These are phyloP conservation scores for Polydrusus tereticollis DNA, from an alignment of 2,888 invertebrate genomes.

Conservation along the genomic window DNA sequence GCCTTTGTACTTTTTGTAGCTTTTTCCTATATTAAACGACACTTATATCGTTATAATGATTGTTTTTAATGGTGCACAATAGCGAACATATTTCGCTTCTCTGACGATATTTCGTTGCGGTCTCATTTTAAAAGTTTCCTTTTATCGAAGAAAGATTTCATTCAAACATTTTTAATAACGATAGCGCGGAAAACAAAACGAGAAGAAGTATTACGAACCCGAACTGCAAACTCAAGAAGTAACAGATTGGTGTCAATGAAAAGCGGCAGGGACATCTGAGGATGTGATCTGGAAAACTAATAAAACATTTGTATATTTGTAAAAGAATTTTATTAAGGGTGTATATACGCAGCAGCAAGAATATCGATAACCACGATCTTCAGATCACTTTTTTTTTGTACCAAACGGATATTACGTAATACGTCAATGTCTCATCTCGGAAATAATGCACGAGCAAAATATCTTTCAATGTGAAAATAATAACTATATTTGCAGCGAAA, in stretches of 20 bases:
- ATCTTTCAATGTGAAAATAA: conserved; percentile 20
- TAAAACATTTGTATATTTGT: conserved; percentile 35
- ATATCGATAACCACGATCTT: no score
- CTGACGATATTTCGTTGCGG: neutral
- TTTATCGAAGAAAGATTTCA: conserved; percentile 28
- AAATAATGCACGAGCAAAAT: neutral
- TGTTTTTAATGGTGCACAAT: neutral
- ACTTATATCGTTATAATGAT: no score
- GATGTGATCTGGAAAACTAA: conserved; percentile 26
- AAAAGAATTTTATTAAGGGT: no score
- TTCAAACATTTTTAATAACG: conserved; percentile 37
- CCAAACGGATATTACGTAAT: no score
- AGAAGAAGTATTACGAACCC: conserved; percentile 24
- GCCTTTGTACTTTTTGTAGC: no score
- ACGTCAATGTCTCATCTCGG: neutral
- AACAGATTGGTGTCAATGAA: conserved; percentile 38
- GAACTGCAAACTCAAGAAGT: conserved; percentile 22
- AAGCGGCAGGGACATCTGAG: conserved; percentile 19
- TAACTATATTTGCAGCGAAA: conserved; percentile 20
- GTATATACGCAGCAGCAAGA: no score
- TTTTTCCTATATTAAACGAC: no score
- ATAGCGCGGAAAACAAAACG: conserved; percentile 13
- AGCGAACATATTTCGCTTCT: conserved; percentile 10
- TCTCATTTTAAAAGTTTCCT: conserved; percentile 4
- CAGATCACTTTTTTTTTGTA: no score